Percentiles rank a stretch among this genome's conserved stretches.
phyloP scores from a whole-genome alignment of 2,888 invertebrate genomes.

The Perithous albicinctus region DNA sequence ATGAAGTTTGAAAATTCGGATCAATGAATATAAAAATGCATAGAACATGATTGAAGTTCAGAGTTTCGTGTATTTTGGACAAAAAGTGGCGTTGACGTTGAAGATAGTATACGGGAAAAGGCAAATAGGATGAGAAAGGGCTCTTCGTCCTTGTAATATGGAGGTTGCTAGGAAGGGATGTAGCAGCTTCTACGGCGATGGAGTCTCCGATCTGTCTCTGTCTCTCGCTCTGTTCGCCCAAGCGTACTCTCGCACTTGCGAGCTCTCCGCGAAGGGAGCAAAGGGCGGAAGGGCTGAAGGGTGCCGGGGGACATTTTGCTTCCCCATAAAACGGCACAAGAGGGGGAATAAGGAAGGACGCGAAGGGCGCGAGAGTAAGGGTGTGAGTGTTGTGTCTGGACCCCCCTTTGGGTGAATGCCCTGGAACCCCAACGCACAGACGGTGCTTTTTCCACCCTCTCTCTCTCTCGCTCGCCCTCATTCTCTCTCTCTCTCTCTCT shows the following conservation, averaged over 20 bases:
- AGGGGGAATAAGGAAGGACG: constrained; percentile 66
- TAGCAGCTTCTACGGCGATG: constrained; percentile 44
- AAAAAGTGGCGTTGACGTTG: constrained; percentile 21
- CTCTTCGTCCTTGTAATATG: constrained; percentile 43
- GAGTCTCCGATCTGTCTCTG: constrained; percentile 20
- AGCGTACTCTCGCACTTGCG: constrained; percentile 10
- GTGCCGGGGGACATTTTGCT: constrained; percentile 52
- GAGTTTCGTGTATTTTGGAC: not conserved
- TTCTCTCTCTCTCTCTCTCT: no score
- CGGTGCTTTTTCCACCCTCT: constrained; percentile 72
- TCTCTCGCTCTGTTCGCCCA: constrained; percentile 7
- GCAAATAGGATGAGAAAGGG: constrained; percentile 44
- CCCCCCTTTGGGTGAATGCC: constrained; percentile 81
- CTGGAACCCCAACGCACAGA: constrained; percentile 79
- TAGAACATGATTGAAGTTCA: not conserved
- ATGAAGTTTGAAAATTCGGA: constrained; percentile 1
- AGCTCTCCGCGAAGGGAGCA: constrained; percentile 18
- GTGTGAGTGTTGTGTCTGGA: constrained; percentile 81
- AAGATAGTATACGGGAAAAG: constrained; percentile 24
- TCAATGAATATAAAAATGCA: not conserved
- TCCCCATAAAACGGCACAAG: constrained; percentile 47
- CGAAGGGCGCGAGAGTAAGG: constrained; percentile 71
- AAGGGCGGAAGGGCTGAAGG: constrained; percentile 53
- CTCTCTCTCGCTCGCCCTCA: no score
- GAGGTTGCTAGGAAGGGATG: constrained; percentile 46